Conservation (phyloP, 1,140 invertebrate genomes). For the Nasonia longicornis region DNA sequence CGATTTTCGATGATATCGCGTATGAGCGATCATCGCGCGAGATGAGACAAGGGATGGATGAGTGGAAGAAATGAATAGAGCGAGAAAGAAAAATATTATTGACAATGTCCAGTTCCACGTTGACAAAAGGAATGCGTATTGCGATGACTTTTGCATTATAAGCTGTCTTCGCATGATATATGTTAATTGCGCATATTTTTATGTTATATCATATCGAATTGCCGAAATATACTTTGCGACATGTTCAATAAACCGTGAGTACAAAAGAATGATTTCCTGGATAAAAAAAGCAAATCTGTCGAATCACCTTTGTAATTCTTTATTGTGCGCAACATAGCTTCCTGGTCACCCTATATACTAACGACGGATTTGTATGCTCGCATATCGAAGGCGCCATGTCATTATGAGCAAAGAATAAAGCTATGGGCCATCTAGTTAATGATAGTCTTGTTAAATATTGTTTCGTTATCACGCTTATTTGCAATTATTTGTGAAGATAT, state of each 20-base stretch:
- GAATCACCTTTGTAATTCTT: neutral
- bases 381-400: neutral
- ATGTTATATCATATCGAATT: neutral
- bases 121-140: conserved; percentile 11
- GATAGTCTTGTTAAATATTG: neutral
- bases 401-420: neutral
- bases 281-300: neutral
- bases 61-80: neutral
- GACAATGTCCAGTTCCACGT: conserved; percentile 19
- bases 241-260: neutral
- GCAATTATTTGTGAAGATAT: no score
- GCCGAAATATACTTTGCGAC: neutral
- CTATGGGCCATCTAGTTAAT: neutral
- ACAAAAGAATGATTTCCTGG: neutral
- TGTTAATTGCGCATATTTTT: neutral
- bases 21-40: neutral
- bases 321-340: neutral
- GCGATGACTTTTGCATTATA: neutral
- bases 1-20: conserved; percentile 2
- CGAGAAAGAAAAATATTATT: neutral
- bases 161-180: neutral
- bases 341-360: neutral
- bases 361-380: neutral
- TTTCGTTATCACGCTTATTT: neutral
- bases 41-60: conserved; percentile 11